Conservation (phyloP, 2,888 invertebrate species). For the Limnephilus rhombicus region DNA sequence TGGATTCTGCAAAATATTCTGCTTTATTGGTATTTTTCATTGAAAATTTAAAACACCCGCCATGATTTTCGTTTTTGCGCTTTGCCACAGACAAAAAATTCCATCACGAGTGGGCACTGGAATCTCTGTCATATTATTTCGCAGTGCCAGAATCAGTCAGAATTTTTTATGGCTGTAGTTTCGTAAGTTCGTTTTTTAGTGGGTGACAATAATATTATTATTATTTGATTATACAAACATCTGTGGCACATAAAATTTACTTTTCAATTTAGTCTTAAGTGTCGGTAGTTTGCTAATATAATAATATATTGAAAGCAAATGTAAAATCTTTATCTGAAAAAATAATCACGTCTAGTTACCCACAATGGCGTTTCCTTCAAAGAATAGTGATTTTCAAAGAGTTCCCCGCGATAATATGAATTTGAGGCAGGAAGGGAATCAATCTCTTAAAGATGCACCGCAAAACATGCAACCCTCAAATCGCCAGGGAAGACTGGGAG, state of each 20-base stretch:
- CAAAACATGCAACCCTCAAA: slow-evolving; percentile 78
- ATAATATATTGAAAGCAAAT: neutral
- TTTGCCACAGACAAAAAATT: neutral
- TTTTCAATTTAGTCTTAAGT: neutral
- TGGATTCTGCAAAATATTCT: neutral
- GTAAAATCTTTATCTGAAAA: neutral
- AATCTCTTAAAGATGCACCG: slow-evolving; percentile 70
- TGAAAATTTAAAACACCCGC: neutral
- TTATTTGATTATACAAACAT: neutral
- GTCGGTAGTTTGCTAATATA: neutral
- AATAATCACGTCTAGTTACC: neutral
- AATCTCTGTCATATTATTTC: slow-evolving; percentile 34
- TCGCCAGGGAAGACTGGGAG: slow-evolving; percentile 71
- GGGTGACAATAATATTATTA: neutral
- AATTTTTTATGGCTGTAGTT: neutral
- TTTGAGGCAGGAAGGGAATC: slow-evolving; percentile 54
- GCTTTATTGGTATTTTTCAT: too few relatives aligned
- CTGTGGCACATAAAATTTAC: neutral
- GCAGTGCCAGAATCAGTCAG: too few relatives aligned
- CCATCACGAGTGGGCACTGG: slow-evolving; percentile 41
- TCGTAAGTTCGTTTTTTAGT: neutral
- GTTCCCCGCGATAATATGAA: slow-evolving; percentile 51
- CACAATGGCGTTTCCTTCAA: slow-evolving; percentile 57
- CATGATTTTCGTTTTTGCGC: neutral
- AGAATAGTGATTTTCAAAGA: slow-evolving; percentile 54